These are phyloP conservation scores for Acanthaster planci DNA, from an alignment of 35 echinoderm and acorn worm genomes.

Conservation along the genomic window DNA sequence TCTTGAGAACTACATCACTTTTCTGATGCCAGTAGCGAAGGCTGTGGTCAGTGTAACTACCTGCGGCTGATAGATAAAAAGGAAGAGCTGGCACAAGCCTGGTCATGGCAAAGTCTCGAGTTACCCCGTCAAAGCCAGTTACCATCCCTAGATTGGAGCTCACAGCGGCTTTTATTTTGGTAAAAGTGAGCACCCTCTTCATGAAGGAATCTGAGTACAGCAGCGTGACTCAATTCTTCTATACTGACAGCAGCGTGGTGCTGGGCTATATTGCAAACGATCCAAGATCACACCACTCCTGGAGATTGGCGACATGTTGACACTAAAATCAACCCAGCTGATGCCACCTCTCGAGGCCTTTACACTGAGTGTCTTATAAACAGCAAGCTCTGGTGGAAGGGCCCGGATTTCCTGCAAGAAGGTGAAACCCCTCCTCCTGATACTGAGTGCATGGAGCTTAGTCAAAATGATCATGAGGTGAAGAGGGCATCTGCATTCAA, in stretches of 20 bases:
- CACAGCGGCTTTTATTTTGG: constrained; percentile 40
- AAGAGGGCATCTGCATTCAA: constrained; percentile 36
- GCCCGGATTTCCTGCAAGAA: constrained; percentile 12
- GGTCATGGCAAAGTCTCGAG: constrained; percentile 60
- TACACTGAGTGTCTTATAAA: neutral
- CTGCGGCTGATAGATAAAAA: constrained; percentile 54
- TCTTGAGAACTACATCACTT: constrained; percentile 75
- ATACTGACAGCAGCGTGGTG: constrained; percentile 75
- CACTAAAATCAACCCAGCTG: constrained; percentile 56
- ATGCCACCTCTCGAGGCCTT: constrained; percentile 45
- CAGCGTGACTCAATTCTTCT: constrained; percentile 41
- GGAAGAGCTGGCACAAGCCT: constrained; percentile 30
- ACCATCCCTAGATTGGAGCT: constrained; percentile 72
- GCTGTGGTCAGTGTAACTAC: constrained; percentile 70
- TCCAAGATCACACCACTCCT: constrained; percentile 48
- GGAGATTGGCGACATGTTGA: constrained; percentile 56
- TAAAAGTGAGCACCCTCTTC: constrained; percentile 37
- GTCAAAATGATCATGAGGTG: constrained; percentile 63
- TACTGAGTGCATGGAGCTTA: neutral
- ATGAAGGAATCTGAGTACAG: constrained; percentile 31
- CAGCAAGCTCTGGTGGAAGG: neutral
- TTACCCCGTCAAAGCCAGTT: constrained; percentile 51
- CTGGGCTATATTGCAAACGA: constrained; percentile 66
- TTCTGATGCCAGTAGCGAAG: constrained; percentile 60
- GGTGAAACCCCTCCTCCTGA: neutral